Evolutionary conservation across 2,888 invertebrate genomes (phyloP), one percentile per base, ranked within the genome.

Genomic region (Oxytorus armatus): DNA sequence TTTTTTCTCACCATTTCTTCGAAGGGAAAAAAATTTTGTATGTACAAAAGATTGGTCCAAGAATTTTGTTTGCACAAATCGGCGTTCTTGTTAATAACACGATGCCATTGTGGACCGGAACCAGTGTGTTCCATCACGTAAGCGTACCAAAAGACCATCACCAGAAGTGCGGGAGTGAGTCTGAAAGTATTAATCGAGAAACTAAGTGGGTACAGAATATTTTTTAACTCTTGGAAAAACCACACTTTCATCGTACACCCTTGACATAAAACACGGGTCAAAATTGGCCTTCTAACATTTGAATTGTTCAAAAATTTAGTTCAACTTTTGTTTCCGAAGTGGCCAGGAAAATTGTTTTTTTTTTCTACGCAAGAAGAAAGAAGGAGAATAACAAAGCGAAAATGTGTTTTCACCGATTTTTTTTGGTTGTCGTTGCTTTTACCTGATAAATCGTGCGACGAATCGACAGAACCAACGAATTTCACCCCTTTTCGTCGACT

Each of bases 1-100:
- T 39, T 18, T 11, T 36, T 25, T 11, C 21, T 91, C 89, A 95
- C 95, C 93, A 95, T 95, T 81, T 95, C 94, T 87, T 95, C 95
- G 83, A 95, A 93, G 0, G 95, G 94, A 83, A 94, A 95, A 84
- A 95, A 94, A 87, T 95, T 96, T 88, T 95, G 95, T 36, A 95
- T 92, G 85, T 95, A 95, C 1, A 95, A 91, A 23, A 95, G 85
- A 88, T 95, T 95, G 88, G 94, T 94, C 95, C 95, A 95, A 92
- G 95, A 94, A 84, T 94, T 93, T 66, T 93, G 92, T 83, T 94
- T 94, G 87, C 96, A 96, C 16, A 95, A 91, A 59, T 94, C 93
- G 0, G 94, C 94, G 86, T 95, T 95, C 84, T 93, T 93, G 25
- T 93, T 93, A 68, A 96, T 93, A 25, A 95, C 89, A 18, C 93